phyloP scores from a whole-genome alignment of 1,140 invertebrate species.

The Drosophila pseudoananassae region DNA sequence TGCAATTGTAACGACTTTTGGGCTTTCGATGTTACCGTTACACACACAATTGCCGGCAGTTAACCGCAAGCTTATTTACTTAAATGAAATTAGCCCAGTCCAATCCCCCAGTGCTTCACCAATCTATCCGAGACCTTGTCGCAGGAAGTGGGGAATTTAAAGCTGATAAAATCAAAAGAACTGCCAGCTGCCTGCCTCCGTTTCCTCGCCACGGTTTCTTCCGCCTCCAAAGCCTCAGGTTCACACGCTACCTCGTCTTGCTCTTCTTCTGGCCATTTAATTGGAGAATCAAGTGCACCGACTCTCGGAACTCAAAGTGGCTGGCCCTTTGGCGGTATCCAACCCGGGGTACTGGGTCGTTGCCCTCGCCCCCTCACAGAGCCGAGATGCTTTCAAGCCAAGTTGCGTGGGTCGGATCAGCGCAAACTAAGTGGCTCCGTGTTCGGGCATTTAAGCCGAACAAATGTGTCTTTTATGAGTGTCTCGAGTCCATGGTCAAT shows the following conservation, averaged over 20 bases:
- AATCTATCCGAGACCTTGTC: constrained; percentile 50
- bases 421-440: constrained; percentile 71
- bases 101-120: neutral
- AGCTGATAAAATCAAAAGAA: constrained; percentile 67
- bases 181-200: constrained; percentile 26
- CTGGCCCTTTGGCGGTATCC: constrained; percentile 45
- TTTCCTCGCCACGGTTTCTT: constrained; percentile 30
- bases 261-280: constrained; percentile 55
- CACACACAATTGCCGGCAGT: constrained; percentile 61
- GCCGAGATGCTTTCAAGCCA: constrained; percentile 3
- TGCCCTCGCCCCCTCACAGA: constrained; percentile 4
- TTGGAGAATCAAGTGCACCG: constrained; percentile 75
- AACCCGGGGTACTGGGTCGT: neutral
- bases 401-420: constrained; percentile 72
- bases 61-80: constrained; percentile 71
- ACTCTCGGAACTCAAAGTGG: constrained; percentile 19
- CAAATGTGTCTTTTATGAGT: constrained; percentile 66
- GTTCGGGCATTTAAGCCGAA: constrained; percentile 59
- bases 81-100: constrained; percentile 67
- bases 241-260: constrained; percentile 56
- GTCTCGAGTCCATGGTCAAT: constrained; percentile 70
- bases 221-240: constrained; percentile 37
- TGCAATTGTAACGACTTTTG: constrained; percentile 47
- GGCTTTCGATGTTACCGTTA: constrained; percentile 59
- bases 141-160: constrained; percentile 70